A percentile compares a stretch with the other conserved stretches of the same genome.
These are phyloP conservation scores for Laodelphax striatellus DNA, from an alignment of 1,140 invertebrate genomes.

Conservation along the genomic window DNA sequence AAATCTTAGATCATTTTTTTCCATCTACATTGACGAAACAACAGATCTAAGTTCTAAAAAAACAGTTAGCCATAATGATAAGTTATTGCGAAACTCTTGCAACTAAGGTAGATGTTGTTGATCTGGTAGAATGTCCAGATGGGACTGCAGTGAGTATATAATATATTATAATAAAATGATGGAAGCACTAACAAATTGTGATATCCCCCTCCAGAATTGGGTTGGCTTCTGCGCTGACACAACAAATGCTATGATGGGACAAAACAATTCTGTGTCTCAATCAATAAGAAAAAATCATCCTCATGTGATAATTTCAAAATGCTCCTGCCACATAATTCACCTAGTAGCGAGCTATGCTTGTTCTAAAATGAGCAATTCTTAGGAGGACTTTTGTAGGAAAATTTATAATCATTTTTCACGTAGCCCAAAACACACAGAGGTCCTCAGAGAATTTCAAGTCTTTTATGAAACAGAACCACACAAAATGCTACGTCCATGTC, in stretches of 20 bases:
- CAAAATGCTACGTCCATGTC: too few species aligned
- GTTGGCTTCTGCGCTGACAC: not conserved
- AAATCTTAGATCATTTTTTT: conserved; percentile 1
- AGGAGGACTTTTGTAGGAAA: too few species aligned
- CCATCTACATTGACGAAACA: not conserved
- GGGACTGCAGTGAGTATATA: not conserved
- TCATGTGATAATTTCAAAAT: too few species aligned
- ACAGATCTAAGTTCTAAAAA: not conserved
- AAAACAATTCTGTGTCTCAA: not conserved
- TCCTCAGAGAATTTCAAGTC: too few species aligned
- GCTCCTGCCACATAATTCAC: too few species aligned
- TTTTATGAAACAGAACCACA: too few species aligned
- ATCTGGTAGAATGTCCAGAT: not conserved
- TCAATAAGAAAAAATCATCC: too few species aligned
- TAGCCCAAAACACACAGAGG: too few species aligned
- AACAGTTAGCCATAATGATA: not conserved
- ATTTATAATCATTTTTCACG: too few species aligned
- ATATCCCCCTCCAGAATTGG: not conserved
- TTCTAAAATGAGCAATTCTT: too few species aligned
- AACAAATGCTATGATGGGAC: not conserved
- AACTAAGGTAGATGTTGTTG: not conserved
- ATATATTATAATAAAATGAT: too few species aligned
- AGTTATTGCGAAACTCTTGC: not conserved
- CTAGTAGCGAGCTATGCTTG: too few species aligned
- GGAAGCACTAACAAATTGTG: not conserved